Evolutionary conservation across 1,140 invertebrate species (phyloP).

Genomic region (Meloidogyne hapla): DNA sequence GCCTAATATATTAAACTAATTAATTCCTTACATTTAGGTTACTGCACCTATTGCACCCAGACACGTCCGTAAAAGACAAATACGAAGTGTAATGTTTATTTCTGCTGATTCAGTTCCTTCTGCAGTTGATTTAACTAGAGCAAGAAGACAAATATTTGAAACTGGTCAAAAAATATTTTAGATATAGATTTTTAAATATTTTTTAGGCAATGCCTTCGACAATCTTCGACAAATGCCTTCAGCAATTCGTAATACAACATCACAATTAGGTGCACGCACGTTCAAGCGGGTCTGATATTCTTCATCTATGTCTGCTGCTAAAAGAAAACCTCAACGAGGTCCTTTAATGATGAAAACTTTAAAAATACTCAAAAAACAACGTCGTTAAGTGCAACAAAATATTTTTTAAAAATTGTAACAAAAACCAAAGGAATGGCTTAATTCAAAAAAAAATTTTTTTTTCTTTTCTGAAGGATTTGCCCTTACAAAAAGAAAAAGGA

Average conservation of each 20-base stretch:
- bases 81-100: conserved; percentile 9
- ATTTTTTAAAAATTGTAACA: too few relatives aligned
- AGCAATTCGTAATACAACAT: conserved; percentile 20
- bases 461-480: too few relatives aligned
- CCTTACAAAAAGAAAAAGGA: too few relatives aligned
- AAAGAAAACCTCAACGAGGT: conserved; percentile 22
- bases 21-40: neutral
- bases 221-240: conserved; percentile 24
- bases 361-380: conserved; percentile 24
- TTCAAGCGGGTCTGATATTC: neutral
- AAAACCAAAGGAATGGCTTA: neutral
- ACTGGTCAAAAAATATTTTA: neutral
- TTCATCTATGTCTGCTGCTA: neutral
- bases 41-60: conserved; percentile 24
- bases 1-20: too few relatives aligned
- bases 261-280: neutral
- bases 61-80: conserved; percentile 17
- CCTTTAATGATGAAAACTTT: conserved; percentile 28
- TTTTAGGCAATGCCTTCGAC: conserved; percentile 21
- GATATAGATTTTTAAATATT: neutral
- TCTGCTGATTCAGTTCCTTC: conserved; percentile 18
- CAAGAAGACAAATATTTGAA: conserved; percentile 25
- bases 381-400: neutral
- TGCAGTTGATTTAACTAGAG: conserved; percentile 23
- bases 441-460: neutral